A percentile compares a stretch with the other conserved stretches of the same genome.
Conservation (phyloP, 2,888 invertebrate genomes). For the Linnaemya tessellans region DNA sequence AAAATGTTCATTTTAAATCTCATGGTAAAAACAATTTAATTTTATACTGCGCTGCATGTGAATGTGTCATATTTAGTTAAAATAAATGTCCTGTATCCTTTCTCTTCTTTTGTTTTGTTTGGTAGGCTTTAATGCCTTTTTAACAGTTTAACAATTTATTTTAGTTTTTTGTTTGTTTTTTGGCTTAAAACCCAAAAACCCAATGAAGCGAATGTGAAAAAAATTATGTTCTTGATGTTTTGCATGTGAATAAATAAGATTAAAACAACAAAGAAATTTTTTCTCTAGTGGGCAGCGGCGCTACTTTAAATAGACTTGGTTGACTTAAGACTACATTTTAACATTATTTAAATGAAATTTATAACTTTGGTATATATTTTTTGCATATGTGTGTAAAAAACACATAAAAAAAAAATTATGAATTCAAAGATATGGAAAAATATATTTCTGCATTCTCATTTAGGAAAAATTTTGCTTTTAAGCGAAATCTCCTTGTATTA, state of each 20-base stretch:
- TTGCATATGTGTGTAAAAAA: too few species aligned
- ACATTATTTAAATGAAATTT: not conserved
- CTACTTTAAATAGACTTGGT: constrained; percentile 11
- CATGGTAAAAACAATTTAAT: constrained; percentile 3
- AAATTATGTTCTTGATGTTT: constrained; percentile 33
- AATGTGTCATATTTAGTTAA: constrained; percentile 65
- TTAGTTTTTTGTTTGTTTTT: constrained; percentile 24
- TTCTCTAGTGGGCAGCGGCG: not conserved
- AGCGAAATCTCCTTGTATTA: too few species aligned
- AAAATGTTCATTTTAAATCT: not conserved
- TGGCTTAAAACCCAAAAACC: constrained; percentile 26
- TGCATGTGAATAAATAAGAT: constrained; percentile 23
- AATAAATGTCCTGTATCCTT: constrained; percentile 45
- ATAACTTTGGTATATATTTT: too few species aligned
- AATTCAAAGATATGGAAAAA: too few species aligned
- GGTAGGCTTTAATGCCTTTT: constrained; percentile 68
- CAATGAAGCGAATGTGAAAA: constrained; percentile 50
- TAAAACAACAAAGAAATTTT: not conserved
- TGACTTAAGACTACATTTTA: not conserved
- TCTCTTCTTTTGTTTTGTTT: constrained; percentile 9
- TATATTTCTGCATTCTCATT: too few species aligned
- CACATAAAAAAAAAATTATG: too few species aligned
- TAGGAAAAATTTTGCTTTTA: too few species aligned
- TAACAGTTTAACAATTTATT: constrained; percentile 34
- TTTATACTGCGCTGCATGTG: constrained; percentile 19